Conservation (phyloP, 1,140 invertebrate genomes). For the Xylocopa sonorina region DNA sequence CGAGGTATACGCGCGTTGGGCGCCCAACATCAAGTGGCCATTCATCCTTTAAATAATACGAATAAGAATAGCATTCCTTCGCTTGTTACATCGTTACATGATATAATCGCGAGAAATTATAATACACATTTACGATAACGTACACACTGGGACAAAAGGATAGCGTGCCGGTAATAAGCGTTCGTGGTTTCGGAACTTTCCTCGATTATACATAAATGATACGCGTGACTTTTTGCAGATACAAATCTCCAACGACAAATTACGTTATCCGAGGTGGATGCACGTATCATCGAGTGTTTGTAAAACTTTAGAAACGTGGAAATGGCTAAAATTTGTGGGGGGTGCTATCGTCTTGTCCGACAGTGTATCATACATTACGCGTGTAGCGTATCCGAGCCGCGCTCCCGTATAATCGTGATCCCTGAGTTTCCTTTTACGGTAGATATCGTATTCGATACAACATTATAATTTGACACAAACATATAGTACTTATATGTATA, state of each 20-base stretch:
- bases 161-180: too few relatives aligned
- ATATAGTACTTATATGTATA: slow-evolving; percentile 60
- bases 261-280: too few relatives aligned
- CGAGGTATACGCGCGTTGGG: neutral
- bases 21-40: slow-evolving; percentile 42
- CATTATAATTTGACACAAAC: slow-evolving; percentile 68
- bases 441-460: slow-evolving; percentile 39
- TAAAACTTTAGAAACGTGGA: too few relatives aligned
- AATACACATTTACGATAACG: neutral
- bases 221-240: too few relatives aligned
- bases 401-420: neutral
- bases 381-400: neutral
- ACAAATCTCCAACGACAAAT: too few relatives aligned
- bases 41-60: slow-evolving; percentile 37
- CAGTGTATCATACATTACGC: too few relatives aligned
- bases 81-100: neutral
- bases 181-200: too few relatives aligned
- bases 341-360: too few relatives aligned
- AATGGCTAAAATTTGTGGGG: too few relatives aligned
- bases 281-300: too few relatives aligned
- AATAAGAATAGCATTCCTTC: neutral
- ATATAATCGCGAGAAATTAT: neutral
- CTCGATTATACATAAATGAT: too few relatives aligned
- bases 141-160: too few relatives aligned
- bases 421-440: neutral